Base-by-base conservation (phyloP, 2,113 vertebrate genomes). In the Sporophila hypoxantha region DNA sequence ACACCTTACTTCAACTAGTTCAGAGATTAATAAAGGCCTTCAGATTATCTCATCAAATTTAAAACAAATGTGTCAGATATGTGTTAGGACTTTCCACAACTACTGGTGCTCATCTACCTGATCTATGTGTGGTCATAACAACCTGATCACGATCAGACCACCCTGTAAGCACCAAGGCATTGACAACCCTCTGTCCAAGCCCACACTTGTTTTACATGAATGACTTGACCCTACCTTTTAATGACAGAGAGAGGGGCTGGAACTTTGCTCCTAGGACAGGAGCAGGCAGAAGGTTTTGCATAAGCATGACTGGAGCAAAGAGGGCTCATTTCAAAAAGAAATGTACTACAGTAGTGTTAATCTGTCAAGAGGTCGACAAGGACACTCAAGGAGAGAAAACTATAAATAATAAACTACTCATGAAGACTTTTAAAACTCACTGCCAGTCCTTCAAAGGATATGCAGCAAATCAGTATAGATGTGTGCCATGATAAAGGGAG, bases 211-310 rank as follows among this genome's bases (percentile, higher is more conserved):
- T 82, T 50, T 9, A 19, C 11, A 25, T 30, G 1, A 70, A 52
- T 15, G 6, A 44, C 5, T 3, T 10, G n/a, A 67, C 4, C 0
- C 0, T 8, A n/a, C 4, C 6, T 67, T 86, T 65, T n/a, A 68
- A 44, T 14, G 29, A 44, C 9, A 79, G 29, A 83, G 4, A n/a
- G 6, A 39, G 7, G 1, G 13, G 18, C 19, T 67, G 32, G 30
- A 85, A 64, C 26, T 74, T 36, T 39, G 29, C 5, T 79, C 2
- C 9, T 1, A 65, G 5, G 6, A 68, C 10, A 52, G 20, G 26
- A 13, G 17, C 7, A 74, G 36, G 15, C 21, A 69, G 15, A 61
- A 76, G 1, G 10, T 55, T 91, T 90, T 70, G 19, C 19, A 22
- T 50, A 17, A 64, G 10, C 16, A 39, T 27, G 19, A 47, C 22